These are phyloP conservation scores for Spodoptera frugiperda DNA, from an alignment of 1,140 invertebrate species.

Conservation along the genomic window DNA sequence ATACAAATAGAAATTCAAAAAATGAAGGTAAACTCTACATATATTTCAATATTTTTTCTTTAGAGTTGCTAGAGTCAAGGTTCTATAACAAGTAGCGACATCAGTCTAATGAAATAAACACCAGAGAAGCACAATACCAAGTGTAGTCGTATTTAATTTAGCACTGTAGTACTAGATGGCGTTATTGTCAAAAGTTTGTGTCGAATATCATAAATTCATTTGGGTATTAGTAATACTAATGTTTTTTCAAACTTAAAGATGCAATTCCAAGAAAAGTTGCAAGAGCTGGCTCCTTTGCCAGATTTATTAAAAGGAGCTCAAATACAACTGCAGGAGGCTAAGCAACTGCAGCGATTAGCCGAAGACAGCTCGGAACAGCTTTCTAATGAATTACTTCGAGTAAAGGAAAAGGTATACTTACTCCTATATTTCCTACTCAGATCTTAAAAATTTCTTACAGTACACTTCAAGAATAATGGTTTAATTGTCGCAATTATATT, in stretches of 20 bases:
- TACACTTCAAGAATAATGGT: too few species aligned
- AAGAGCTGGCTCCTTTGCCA: conserved; percentile 90
- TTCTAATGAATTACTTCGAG: conserved; percentile 85
- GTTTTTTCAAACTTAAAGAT: conserved; percentile 54
- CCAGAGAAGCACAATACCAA: neutral
- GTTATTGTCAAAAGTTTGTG: neutral
- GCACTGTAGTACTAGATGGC: neutral
- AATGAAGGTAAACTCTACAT: conserved; percentile 87
- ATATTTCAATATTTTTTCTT: neutral
- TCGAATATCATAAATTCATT: neutral
- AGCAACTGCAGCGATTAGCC: conserved; percentile 88
- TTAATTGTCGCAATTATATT: too few species aligned
- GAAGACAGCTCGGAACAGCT: conserved; percentile 88
- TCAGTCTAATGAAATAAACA: neutral
- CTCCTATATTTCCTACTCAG: too few species aligned
- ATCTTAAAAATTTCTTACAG: too few species aligned
- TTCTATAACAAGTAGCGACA: neutral
- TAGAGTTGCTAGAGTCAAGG: neutral
- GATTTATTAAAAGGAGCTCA: conserved; percentile 91
- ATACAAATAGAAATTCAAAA: conserved; percentile 91
- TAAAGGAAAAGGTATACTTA: conserved; percentile 85
- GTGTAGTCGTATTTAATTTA: neutral
- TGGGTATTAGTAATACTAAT: neutral
- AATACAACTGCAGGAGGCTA: conserved; percentile 89
- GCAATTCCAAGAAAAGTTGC: conserved; percentile 91